phyloP scores from a whole-genome alignment of 2,888 invertebrate genomes.

The Gari tellinella region DNA sequence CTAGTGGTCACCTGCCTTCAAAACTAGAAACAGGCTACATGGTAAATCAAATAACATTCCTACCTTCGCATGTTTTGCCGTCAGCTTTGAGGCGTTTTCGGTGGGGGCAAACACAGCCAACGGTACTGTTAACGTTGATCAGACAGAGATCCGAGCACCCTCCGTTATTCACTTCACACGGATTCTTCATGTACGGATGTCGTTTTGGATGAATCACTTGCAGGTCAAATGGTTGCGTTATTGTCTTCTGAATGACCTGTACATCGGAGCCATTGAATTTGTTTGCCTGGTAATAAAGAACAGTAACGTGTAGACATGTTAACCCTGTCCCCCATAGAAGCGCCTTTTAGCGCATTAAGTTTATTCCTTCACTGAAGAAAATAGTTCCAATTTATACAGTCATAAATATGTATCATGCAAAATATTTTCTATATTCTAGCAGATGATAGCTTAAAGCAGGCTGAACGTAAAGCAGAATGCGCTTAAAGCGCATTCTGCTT shows the following conservation, averaged over 20 bases:
- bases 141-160: constrained; percentile 95
- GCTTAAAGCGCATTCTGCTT: too few relatives aligned
- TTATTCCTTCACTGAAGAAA: too few relatives aligned
- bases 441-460: too few relatives aligned
- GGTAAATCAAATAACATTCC: constrained; percentile 74
- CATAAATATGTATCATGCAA: too few relatives aligned
- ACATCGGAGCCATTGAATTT: constrained; percentile 94
- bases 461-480: too few relatives aligned
- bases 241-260: constrained; percentile 91
- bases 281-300: constrained; percentile 89
- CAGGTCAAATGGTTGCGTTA: constrained; percentile 95
- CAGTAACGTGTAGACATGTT: too few relatives aligned
- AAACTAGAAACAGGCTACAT: too few relatives aligned
- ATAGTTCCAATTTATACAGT: too few relatives aligned
- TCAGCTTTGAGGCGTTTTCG: constrained; percentile 91
- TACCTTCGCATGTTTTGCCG: constrained; percentile 88
- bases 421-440: too few relatives aligned
- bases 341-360: too few relatives aligned
- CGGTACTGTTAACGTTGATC: constrained; percentile 87
- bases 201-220: constrained; percentile 92
- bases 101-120: constrained; percentile 93
- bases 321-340: too few relatives aligned
- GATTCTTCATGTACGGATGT: constrained; percentile 88
- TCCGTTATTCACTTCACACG: constrained; percentile 91
- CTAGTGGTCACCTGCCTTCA: too few relatives aligned